Evolutionary conservation across 2,888 invertebrate genomes (phyloP).

Genomic region (Cheilosia soror): DNA sequence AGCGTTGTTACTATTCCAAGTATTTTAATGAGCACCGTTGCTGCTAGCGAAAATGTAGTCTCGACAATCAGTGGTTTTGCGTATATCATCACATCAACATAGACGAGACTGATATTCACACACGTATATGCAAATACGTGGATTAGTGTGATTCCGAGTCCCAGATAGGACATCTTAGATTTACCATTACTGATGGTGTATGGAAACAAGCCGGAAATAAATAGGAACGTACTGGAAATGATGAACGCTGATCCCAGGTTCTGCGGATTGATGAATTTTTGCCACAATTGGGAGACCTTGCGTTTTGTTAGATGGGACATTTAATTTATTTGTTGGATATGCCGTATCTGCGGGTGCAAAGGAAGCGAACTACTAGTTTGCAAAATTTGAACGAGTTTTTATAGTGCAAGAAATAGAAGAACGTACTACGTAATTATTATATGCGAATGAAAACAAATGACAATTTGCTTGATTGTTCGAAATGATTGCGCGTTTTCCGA

Average conservation of each 20-base stretch:
- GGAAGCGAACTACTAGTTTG: no score
- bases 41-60: conserved; percentile 63
- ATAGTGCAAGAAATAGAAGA: no score
- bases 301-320: no score
- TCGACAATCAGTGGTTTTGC: conserved; percentile 76
- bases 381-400: no score
- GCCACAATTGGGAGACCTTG: conserved; percentile 10
- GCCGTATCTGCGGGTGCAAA: no score
- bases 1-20: conserved; percentile 76
- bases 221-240: conserved; percentile 64
- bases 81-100: conserved; percentile 72
- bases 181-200: conserved; percentile 18
- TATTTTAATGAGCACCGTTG: conserved; percentile 74
- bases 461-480: no score
- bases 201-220: conserved; percentile 76
- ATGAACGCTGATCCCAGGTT: conserved; percentile 66
- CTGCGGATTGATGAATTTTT: conserved; percentile 39
- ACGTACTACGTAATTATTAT: no score
- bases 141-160: conserved; percentile 53
- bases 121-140: conserved; percentile 75
- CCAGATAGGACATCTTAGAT: conserved; percentile 71
- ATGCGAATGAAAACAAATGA: no score
- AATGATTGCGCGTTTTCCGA: no score
- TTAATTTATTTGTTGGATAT: no score
- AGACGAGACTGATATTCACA: conserved; percentile 75